Evolutionary conservation across 92 coral and sea anemone species (phyloP).

Genomic region (Virgularia gustaviana): DNA sequence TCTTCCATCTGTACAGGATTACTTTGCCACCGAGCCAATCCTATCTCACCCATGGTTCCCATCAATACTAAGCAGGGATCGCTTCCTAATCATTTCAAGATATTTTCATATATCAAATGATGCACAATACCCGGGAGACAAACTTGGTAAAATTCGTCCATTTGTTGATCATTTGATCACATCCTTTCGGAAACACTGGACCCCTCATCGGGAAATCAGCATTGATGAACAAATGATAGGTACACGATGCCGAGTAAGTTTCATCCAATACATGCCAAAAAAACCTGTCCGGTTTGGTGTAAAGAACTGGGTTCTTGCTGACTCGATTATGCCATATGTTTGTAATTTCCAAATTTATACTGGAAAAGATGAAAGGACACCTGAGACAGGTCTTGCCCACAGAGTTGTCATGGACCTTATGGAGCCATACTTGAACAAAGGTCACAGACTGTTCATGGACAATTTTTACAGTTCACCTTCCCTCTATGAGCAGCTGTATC

Average conservation of each 20-base stretch:
- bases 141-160: slow-evolving; percentile 35
- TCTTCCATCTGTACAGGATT: slow-evolving; percentile 33
- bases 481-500: slow-evolving; percentile 1
- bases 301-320: slow-evolving; percentile 53
- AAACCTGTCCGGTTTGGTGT: slow-evolving; percentile 48
- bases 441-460: slow-evolving; percentile 37
- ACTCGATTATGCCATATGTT: slow-evolving; percentile 22
- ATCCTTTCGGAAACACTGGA: slow-evolving; percentile 31
- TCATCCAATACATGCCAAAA: slow-evolving; percentile 56
- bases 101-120: slow-evolving; percentile 39
- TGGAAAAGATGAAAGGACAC: slow-evolving; percentile 27
- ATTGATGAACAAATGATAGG: slow-evolving; percentile 57
- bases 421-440: slow-evolving; percentile 29
- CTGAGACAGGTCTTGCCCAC: slow-evolving; percentile 39
- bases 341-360: slow-evolving; percentile 39
- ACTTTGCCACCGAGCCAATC: slow-evolving; percentile 40
- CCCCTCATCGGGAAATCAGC: slow-evolving; percentile 53
- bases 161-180: slow-evolving; percentile 24
- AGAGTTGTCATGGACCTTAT: slow-evolving; percentile 44
- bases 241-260: slow-evolving; percentile 51
- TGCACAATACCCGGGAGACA: slow-evolving; percentile 19
- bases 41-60: slow-evolving; percentile 47
- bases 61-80: slow-evolving; percentile 18
- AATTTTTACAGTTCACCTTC: slow-evolving; percentile 43
- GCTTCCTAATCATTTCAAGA: slow-evolving; percentile 6